A percentile compares a stretch with the other conserved stretches of the same genome.
phyloP scores from a whole-genome alignment of 2,113 vertebrate genomes.

The Nycticryphes semicollaris region DNA sequence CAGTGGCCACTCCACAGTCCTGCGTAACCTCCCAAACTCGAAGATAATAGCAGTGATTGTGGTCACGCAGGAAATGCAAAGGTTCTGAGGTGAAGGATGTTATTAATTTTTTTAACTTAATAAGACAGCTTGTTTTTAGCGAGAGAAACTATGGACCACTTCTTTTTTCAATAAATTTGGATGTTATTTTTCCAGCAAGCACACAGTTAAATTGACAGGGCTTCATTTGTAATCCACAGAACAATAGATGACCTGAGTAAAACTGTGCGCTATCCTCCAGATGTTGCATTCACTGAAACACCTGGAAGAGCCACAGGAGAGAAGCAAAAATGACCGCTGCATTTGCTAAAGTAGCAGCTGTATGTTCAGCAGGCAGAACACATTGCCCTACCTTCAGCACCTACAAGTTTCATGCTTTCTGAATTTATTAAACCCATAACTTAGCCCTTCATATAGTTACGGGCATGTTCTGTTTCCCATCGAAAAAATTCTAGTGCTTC shows the following conservation, averaged over 20 bases:
- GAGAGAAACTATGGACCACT: neutral
- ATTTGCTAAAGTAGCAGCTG: conserved; percentile 42
- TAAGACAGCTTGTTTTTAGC: neutral
- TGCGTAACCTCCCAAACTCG: neutral
- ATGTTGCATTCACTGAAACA: conserved; percentile 67
- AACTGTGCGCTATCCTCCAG: conserved; percentile 40
- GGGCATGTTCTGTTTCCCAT: neutral
- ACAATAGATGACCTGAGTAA: conserved; percentile 61
- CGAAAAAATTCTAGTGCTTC: neutral
- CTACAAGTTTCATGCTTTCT: neutral
- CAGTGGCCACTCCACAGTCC: neutral
- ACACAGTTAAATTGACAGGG: conserved; percentile 31
- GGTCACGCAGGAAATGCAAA: rapidly evolving
- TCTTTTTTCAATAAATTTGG: neutral
- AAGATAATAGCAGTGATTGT: neutral
- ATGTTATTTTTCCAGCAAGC: neutral
- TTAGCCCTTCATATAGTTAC: neutral
- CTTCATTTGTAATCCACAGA: conserved; percentile 45
- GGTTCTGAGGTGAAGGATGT: neutral
- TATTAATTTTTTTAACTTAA: neutral
- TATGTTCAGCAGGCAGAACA: conserved; percentile 12
- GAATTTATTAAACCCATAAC: neutral
- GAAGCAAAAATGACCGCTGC: conserved; percentile 61
- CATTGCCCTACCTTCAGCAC: neutral
- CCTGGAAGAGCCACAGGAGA: conserved; percentile 68